Base-by-base conservation (phyloP, 2,797 vertebrate genomes). In the Graptemys geographica region DNA sequence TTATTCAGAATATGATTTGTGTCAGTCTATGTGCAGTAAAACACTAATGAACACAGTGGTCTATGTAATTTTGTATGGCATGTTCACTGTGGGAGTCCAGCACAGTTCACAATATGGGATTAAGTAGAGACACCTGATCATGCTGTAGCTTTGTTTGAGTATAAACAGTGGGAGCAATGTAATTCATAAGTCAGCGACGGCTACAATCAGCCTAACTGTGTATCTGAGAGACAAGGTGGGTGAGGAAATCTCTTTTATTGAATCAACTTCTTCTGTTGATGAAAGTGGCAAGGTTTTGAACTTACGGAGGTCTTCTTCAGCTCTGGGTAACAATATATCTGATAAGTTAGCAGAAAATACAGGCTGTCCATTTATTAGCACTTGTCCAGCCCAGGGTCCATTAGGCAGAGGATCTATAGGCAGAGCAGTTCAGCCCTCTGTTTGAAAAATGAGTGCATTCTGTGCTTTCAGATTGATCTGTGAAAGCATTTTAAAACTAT, bases 361-460 rank as follows among this genome's bases (percentile, higher is more conserved):
- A 1, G 84, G 49, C 53, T 92, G 78, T 52, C 84, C 84, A 56
- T 93, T 91, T 87, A 79, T 88, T 87, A 96, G 92, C 94, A 85
- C 87, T 74, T 90, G 83, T 65, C 86, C 95, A 87, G 97, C 90
- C 92, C 91, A 33, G 88, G 94, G 93, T 79, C 95, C 94, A 97
- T 97, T 97, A 97, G 79, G 5, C 49, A 76, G 59, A 8, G 88
- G 57, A 88, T 96, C 88, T 89, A 33, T 87, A 89, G 72, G 83
- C 21, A 19, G 59, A 90, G 3, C 2, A 83, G 18, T 53, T 78
- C 78, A 93, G 92, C 88, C 80, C 31, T 84, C 0, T 56, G 69
- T 84, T 52, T 57, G 65, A 19, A 93, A 95, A 37, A 89, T 52
- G 76, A 93, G 41, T 84, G 82, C 82, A 83, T 96, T 96, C 92